A percentile compares a stretch with the other conserved stretches of the same genome.
phyloP scores from a whole-genome alignment of 2,797 vertebrate species.

The Siniperca scherzeri region DNA sequence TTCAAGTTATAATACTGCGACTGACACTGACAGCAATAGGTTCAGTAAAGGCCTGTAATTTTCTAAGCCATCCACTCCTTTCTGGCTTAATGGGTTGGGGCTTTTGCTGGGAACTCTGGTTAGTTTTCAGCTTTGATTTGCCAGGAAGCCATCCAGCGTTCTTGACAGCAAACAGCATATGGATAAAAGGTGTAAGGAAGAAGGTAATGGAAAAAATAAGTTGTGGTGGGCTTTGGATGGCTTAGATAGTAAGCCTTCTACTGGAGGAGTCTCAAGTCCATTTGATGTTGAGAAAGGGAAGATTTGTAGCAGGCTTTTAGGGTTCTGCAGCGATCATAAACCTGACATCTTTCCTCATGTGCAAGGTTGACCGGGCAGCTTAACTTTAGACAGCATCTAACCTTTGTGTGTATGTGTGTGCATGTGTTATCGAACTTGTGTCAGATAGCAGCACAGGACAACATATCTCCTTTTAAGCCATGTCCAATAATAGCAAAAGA shows the following conservation, averaged over 20 bases:
- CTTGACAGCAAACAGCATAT: conserved; percentile 73
- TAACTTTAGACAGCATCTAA: conserved; percentile 50
- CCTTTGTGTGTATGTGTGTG: conserved; percentile 16
- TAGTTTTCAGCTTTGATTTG: conserved; percentile 73
- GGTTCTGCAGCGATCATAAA: conserved; percentile 66
- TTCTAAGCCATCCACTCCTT: conserved; percentile 67
- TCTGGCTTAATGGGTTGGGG: conserved; percentile 68
- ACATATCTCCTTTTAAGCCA: conserved; percentile 48
- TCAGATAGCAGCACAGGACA: conserved; percentile 24
- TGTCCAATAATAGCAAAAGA: conserved; percentile 39
- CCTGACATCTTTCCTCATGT: conserved; percentile 53
- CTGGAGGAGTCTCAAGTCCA: conserved; percentile 63
- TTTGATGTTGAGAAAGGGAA: conserved; percentile 69
- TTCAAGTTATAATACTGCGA: conserved; percentile 53
- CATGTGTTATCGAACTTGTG: conserved; percentile 48
- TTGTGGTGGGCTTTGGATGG: conserved; percentile 71
- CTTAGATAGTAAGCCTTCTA: conserved; percentile 74
- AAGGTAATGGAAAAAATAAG: conserved; percentile 64
- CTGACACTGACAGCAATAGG: conserved; percentile 55
- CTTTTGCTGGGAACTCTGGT: conserved; percentile 56
- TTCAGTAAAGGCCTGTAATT: conserved; percentile 74
- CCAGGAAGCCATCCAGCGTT: conserved; percentile 68
- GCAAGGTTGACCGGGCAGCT: conserved; percentile 42
- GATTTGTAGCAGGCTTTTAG: conserved; percentile 72
- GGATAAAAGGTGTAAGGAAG: conserved; percentile 65